Conservation (phyloP, 2,797 vertebrate species). For the Scleropages formosus region DNA sequence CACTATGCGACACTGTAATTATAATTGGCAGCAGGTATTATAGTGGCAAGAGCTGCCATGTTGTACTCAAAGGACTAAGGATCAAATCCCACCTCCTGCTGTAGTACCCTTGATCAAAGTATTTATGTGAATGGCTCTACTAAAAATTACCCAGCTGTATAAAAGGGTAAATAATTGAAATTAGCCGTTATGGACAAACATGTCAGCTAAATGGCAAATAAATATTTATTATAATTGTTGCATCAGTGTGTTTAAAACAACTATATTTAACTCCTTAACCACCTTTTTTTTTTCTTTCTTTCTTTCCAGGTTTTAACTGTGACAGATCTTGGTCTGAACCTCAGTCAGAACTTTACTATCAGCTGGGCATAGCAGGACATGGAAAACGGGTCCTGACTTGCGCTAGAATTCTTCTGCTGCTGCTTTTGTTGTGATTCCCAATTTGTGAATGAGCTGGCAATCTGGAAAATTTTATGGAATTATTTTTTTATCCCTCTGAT, state of each 20-base stretch:
- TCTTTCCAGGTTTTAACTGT: constrained; percentile 69
- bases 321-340: constrained; percentile 65
- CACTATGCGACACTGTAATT: no score
- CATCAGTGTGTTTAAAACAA: neutral
- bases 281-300: constrained; percentile 1
- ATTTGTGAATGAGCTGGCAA: constrained; percentile 6
- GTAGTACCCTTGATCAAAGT: no score
- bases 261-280: neutral
- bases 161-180: no score
- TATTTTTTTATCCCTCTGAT: neutral
- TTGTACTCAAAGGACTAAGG: no score
- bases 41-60: no score
- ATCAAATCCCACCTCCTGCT: no score
- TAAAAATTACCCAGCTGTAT: no score
- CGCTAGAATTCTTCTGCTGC: constrained; percentile 14
- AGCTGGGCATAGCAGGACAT: constrained; percentile 66
- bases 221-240: neutral
- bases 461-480: neutral
- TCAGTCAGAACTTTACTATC: constrained; percentile 78
- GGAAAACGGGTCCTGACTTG: neutral
- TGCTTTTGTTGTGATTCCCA: constrained; percentile 9
- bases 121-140: no score
- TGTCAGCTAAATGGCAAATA: neutral
- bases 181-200: no score
- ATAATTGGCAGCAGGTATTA: no score